phyloP scores from a whole-genome alignment of 2,113 vertebrate species.

The Apteryx owenii region DNA sequence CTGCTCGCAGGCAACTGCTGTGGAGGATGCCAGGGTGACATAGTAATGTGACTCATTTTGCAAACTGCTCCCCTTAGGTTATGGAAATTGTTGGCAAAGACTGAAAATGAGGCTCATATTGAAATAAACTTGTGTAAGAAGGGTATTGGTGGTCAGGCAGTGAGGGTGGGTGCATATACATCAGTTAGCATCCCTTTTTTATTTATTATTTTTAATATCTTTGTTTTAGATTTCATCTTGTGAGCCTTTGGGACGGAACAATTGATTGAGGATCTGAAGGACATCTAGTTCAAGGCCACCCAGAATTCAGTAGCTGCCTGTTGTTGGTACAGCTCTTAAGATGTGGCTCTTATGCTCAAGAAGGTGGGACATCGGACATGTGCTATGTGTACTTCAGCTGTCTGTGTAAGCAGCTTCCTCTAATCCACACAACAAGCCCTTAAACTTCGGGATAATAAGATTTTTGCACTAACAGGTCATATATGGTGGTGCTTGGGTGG shows the following conservation, averaged over 20 bases:
- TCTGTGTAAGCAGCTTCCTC: not conserved
- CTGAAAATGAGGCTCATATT: not conserved
- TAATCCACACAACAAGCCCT: not conserved
- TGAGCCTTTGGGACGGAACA: not conserved
- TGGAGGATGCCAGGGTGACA: not conserved
- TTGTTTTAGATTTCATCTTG: not conserved
- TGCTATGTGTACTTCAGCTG: not conserved
- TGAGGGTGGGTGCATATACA: not conserved
- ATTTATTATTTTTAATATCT: not conserved
- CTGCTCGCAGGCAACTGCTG: not conserved
- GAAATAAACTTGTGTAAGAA: not conserved
- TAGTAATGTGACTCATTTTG: not conserved
- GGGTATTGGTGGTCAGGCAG: not conserved
- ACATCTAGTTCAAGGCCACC: not conserved
- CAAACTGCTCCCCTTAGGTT: not conserved
- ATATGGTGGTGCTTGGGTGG: not conserved
- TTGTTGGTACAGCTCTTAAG: not conserved
- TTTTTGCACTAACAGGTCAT: not conserved
- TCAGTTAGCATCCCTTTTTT: not conserved
- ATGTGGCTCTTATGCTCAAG: rapidly evolving
- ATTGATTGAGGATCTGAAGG: not conserved
- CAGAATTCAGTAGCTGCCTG: not conserved
- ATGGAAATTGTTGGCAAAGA: slow-evolving; percentile 8
- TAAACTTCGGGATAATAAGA: not conserved
- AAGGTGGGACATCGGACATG: not conserved